A percentile compares a stretch with the other conserved stretches of the same genome.
Evolutionary conservation across 2,888 invertebrate species (phyloP).

Genomic region (Plagodis pulveraria): DNA sequence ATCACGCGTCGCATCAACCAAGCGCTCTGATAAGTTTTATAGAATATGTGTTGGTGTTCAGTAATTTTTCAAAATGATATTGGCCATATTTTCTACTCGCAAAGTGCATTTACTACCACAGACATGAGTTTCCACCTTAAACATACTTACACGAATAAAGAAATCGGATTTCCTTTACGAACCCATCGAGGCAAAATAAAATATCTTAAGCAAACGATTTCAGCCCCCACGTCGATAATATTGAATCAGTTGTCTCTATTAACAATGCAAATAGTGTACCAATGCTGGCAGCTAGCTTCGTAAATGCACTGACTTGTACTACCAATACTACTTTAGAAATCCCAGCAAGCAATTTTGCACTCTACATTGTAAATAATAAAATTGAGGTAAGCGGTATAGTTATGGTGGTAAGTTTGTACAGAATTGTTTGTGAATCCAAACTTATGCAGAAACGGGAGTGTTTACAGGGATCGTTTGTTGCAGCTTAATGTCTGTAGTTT

Average conservation of each 20-base stretch:
- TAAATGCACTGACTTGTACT: constrained; percentile 63
- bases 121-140: no score
- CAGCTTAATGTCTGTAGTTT: constrained; percentile 72
- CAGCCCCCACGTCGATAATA: constrained; percentile 64
- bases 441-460: constrained; percentile 72
- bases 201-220: constrained; percentile 46
- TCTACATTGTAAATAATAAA: constrained; percentile 19
- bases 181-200: constrained; percentile 20
- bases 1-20: no score
- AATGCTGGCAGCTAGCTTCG: constrained; percentile 64
- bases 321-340: constrained; percentile 31
- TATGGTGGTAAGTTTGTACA: constrained; percentile 54
- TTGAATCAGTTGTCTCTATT: constrained; percentile 76
- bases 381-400: constrained; percentile 29
- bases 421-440: constrained; percentile 74
- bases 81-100: no score
- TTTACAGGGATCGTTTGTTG: constrained; percentile 74
- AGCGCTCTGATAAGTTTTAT: no score
- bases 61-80: no score
- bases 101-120: no score
- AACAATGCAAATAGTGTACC: constrained; percentile 75
- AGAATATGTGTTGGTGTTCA: no score
- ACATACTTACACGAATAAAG: not conserved
- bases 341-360: constrained; percentile 28
- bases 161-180: not conserved